Evolutionary conservation across 2,113 vertebrate species (phyloP), one percentile per base, ranked within the genome.

Genomic region (Brachyhypopomus occidentalis): DNA sequence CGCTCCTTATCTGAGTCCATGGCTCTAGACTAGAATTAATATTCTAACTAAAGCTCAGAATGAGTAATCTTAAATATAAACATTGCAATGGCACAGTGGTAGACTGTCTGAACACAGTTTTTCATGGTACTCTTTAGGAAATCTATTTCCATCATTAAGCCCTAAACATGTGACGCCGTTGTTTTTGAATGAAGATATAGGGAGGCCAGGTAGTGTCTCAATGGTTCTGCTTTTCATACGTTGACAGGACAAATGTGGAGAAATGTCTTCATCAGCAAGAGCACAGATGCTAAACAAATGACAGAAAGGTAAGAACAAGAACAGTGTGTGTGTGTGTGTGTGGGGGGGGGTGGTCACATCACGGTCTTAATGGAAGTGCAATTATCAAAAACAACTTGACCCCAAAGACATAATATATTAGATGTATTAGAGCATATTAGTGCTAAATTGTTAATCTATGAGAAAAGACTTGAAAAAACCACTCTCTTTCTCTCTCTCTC

Each of bases 361-460:
- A 9, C 12, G 52, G 52, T 25, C 34, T 78, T 59, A 38, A 67
- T 23, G 14, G 34, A 56, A 58, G 20, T 8, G 0, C 22, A 34
- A 70, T 71, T 71, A 70, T 41, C 55, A 71, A 45, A 55, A 78
- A 23, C n/a, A 67, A 30, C 69, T 45, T 34, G 23, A 52, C 48
- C 11, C 64, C 14, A 70, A 41, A 71, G 77, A 71, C 30, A 59
- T 52, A 30, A 12, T 8, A 67, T 30, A 67, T 2, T 2, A 16
- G 60, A 36, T 36, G 27, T 59, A 45, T 12, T 72, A 17, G 63
- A 41, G 45, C 67, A 62, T 45, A 72, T 79, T 55, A 80, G 58
- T 30, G 45, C 59, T 41, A 22, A n/a, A 12, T 59, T 78, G 52
- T 77, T 27, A 3, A 77, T 22, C 59, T 62, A 22, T 56, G 12